phyloP scores from a whole-genome alignment of 1,140 invertebrate species.

The Pseudomyrmex sp. region DNA sequence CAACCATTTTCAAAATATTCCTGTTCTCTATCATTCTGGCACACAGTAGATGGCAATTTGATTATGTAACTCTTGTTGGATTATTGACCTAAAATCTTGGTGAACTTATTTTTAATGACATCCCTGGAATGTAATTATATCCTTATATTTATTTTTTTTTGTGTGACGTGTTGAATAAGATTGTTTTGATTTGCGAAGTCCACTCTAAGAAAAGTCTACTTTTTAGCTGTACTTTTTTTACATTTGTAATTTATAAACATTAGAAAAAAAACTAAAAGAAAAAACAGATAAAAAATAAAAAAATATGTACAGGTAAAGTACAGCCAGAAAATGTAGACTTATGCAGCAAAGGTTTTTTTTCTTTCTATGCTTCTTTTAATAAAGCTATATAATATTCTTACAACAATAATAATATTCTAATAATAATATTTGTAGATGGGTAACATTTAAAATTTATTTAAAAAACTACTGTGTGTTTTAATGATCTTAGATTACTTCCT shows the following conservation, averaged over 20 bases:
- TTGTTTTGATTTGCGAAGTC: neutral
- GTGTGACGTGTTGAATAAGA: conserved; percentile 10
- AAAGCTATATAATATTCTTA: neutral
- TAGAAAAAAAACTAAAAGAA: neutral
- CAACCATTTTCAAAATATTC: conserved; percentile 82
- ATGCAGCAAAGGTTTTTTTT: no score
- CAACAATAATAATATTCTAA: neutral
- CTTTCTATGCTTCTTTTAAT: no score
- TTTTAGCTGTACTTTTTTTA: neutral
- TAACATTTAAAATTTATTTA: neutral
- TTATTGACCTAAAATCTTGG: conserved; percentile 71
- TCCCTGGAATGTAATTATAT: conserved; percentile 78
- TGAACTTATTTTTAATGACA: conserved; percentile 75
- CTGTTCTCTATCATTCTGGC: conserved; percentile 78
- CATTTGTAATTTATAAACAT: neutral
- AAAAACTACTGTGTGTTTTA: conserved; percentile 32
- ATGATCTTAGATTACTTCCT: conserved; percentile 28
- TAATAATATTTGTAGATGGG: neutral
- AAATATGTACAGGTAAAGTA: neutral
- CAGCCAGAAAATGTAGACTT: no score
- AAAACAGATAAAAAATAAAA: neutral
- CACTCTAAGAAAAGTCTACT: neutral
- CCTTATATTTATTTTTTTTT: conserved; percentile 37
- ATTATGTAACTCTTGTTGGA: conserved; percentile 78
- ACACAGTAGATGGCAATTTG: conserved; percentile 73